These are phyloP conservation scores for Psittacula derbiana DNA, from an alignment of 2,797 vertebrate genomes.

Conservation along the genomic window DNA sequence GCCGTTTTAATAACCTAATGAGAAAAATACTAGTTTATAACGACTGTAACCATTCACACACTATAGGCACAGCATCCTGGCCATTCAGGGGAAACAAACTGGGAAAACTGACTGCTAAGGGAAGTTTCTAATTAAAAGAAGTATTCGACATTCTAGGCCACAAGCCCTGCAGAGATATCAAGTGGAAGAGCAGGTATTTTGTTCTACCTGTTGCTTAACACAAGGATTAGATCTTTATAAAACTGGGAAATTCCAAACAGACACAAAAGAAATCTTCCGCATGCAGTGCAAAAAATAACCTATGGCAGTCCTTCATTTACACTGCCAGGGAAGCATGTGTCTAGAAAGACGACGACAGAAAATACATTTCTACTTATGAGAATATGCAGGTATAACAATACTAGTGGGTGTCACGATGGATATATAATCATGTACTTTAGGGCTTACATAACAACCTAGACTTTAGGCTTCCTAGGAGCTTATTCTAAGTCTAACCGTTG, in stretches of 20 bases:
- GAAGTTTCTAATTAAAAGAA: neutral
- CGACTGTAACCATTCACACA: neutral
- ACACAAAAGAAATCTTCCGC: neutral
- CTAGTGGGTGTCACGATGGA: fast-evolving
- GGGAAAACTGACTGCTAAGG: neutral
- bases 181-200: neutral
- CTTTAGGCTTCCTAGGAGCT: neutral
- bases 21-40: neutral
- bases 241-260: neutral
- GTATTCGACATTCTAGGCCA: neutral
- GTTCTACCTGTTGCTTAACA: neutral
- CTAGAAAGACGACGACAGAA: neutral
- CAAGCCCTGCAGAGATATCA: neutral
- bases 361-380: neutral
- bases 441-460: neutral
- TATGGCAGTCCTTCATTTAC: fast-evolving
- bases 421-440: neutral
- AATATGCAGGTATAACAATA: neutral
- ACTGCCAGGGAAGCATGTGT: neutral
- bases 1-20: neutral
- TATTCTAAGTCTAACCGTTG: neutral
- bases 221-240: neutral
- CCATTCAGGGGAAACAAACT: neutral
- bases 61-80: neutral
- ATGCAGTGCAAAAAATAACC: neutral